These are phyloP conservation scores for Poliocrania exsul DNA, from an alignment of 2,797 vertebrate genomes.

Conservation along the genomic window DNA sequence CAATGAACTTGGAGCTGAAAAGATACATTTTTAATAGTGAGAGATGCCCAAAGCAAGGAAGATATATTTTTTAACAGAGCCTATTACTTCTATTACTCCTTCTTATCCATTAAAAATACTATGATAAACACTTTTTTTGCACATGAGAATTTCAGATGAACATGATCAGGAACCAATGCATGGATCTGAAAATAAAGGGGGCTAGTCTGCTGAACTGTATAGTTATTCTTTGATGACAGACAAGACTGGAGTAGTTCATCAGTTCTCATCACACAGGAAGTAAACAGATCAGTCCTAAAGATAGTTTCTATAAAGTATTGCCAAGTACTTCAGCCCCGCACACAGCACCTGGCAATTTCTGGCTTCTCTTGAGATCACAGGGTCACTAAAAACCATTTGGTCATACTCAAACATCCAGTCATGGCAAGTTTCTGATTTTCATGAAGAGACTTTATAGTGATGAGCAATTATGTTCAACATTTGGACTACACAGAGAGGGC, in stretches of 20 bases:
- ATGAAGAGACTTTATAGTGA: neutral
- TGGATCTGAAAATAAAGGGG: neutral
- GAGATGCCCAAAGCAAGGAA: neutral
- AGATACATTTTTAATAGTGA: neutral
- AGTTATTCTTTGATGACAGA: neutral
- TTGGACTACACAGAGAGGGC: neutral
- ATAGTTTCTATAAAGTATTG: neutral
- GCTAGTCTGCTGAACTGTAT: neutral
- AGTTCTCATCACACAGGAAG: neutral
- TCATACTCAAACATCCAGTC: neutral
- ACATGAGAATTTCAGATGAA: neutral
- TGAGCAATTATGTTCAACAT: neutral
- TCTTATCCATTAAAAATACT: neutral
- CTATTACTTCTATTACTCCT: neutral
- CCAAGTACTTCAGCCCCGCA: neutral
- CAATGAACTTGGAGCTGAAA: neutral
- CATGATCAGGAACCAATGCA: neutral
- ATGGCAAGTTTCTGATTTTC: neutral
- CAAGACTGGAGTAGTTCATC: neutral
- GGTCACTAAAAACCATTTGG: neutral
- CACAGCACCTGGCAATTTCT: neutral
- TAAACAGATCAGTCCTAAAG: neutral
- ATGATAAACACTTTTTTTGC: neutral
- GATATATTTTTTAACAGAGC: neutral
- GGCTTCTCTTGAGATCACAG: neutral